Conservation (phyloP, 2,888 invertebrate species). For the Drosophila percnosoma region DNA sequence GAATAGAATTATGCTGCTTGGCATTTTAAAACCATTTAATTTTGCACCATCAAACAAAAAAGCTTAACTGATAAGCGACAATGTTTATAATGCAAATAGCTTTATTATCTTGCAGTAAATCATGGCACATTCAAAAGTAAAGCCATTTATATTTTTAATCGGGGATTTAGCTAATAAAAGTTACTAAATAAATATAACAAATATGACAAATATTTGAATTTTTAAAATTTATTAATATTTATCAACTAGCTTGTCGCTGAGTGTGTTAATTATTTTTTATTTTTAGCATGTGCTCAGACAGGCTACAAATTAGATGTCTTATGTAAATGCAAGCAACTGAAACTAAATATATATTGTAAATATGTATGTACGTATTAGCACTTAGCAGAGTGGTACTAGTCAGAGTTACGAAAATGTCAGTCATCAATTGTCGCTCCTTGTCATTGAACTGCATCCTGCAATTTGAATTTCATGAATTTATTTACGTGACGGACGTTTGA, state of each 20-base stretch:
- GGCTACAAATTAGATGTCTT: background rate
- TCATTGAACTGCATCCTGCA: slow-evolving; percentile 51
- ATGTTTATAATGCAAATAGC: background rate
- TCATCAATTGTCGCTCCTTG: slow-evolving; percentile 34
- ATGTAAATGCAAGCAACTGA: slow-evolving; percentile 26
- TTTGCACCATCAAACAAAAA: background rate
- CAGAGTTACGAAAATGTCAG: background rate
- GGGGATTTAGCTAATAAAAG: background rate
- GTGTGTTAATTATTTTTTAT: too few species aligned
- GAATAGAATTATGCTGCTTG: background rate
- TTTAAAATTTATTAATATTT: background rate
- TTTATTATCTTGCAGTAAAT: background rate
- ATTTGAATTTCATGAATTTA: slow-evolving; percentile 51
- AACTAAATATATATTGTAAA: background rate
- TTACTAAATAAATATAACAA: background rate
- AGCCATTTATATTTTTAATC: background rate
- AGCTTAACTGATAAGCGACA: background rate
- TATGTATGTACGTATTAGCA: too few species aligned
- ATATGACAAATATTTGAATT: background rate
- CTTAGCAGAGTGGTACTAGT: background rate
- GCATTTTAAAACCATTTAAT: background rate
- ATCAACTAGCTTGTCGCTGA: too few species aligned
- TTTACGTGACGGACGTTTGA: slow-evolving; percentile 43
- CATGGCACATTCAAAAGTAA: background rate
- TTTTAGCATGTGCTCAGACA: too few species aligned